These are phyloP conservation scores for Excalfactoria chinensis DNA, from an alignment of 2,113 vertebrate genomes.

Conservation along the genomic window DNA sequence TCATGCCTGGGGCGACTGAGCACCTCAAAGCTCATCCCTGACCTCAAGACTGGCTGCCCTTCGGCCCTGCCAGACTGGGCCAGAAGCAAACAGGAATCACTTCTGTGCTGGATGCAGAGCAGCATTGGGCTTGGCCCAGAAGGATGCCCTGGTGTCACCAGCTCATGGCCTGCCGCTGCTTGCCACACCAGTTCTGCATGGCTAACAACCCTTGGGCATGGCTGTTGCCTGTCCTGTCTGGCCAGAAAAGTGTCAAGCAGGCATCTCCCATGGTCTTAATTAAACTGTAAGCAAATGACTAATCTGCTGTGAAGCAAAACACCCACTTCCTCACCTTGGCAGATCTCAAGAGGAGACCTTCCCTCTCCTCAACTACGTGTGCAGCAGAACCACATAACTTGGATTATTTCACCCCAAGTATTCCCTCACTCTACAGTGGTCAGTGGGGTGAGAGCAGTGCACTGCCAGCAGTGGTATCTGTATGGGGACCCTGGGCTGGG, in stretches of 20 bases:
- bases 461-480: neutral
- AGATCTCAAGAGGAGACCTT: neutral
- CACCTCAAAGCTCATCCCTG: neutral
- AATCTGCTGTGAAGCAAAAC: slow-evolving; percentile 7
- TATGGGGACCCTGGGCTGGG: neutral
- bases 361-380: rapidly evolving
- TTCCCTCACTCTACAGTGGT: neutral
- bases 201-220: neutral
- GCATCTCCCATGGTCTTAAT: slow-evolving; percentile 1
- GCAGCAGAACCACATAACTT: rapidly evolving
- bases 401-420: neutral
- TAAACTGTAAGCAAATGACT: slow-evolving; percentile 34
- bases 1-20: neutral
- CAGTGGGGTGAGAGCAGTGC: neutral
- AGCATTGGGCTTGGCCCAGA: neutral
- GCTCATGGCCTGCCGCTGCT: neutral
- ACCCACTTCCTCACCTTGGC: neutral
- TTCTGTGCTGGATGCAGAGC: neutral
- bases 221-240: slow-evolving; percentile 29
- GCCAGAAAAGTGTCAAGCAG: slow-evolving; percentile 9
- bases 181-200: neutral
- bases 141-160: neutral
- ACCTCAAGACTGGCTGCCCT: neutral
- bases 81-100: neutral
- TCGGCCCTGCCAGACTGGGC: neutral